A percentile compares a stretch with the other conserved stretches of the same genome.
Conservation (phyloP, 1,140 invertebrate genomes). For the Leptopilina boulardi region DNA sequence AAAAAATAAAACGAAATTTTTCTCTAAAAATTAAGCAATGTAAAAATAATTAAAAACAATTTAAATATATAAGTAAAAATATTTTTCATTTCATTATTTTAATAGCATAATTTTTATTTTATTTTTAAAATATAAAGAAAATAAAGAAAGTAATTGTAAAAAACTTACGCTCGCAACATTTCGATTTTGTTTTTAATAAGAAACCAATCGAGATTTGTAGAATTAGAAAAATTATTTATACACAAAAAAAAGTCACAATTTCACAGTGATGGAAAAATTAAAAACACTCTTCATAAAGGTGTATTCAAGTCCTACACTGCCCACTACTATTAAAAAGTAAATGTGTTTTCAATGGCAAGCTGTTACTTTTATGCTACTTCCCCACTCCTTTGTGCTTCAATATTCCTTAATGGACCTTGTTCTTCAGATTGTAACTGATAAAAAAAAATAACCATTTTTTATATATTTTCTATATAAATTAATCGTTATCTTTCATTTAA, state of each 20-base stretch:
- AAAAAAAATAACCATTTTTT: neutral
- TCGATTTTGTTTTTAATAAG: neutral
- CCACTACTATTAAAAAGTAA: neutral
- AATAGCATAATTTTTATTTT: too few relatives aligned
- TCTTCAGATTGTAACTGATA: neutral
- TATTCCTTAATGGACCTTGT: neutral
- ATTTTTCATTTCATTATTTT: too few relatives aligned
- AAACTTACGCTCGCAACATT: constrained; percentile 23
- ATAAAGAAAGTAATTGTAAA: neutral
- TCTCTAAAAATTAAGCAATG: too few relatives aligned
- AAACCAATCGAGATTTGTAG: neutral
- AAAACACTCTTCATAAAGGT: neutral
- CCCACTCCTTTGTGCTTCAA: neutral
- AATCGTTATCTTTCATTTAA: neutral
- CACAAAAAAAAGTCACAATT: neutral
- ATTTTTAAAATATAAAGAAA: too few relatives aligned
- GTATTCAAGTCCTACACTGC: neutral
- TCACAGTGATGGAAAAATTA: neutral
- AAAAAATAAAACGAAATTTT: too few relatives aligned
- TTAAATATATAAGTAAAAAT: too few relatives aligned
- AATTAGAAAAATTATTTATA: neutral
- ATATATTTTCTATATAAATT: too few relatives aligned
- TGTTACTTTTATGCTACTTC: constrained; percentile 6
- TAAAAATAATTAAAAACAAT: too few relatives aligned
- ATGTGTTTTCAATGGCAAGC: constrained; percentile 1